phyloP scores from a whole-genome alignment of 2,797 vertebrate genomes.

The Cottoperca gobio region DNA sequence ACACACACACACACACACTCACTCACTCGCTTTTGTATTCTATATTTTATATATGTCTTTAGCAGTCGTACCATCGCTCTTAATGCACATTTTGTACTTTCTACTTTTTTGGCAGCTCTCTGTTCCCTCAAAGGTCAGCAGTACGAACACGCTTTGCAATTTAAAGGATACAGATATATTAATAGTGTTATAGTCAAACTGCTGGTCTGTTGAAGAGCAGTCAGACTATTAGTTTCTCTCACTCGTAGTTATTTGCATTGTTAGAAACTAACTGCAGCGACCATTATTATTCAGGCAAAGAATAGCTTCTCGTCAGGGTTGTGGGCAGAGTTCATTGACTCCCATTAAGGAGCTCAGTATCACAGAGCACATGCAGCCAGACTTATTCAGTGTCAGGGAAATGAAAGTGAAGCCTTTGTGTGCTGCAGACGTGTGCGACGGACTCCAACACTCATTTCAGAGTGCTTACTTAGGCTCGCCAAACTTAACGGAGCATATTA shows the following conservation, averaged over 20 bases:
- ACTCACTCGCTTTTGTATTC: too few relatives aligned
- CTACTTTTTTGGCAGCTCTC: too few relatives aligned
- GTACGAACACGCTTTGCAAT: too few relatives aligned
- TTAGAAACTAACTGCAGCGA: constrained; percentile 37
- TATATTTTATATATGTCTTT: too few relatives aligned
- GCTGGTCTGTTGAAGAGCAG: too few relatives aligned
- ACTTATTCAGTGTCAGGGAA: constrained; percentile 39
- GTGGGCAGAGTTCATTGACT: constrained; percentile 63
- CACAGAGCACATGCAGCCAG: constrained; percentile 43
- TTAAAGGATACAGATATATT: background rate
- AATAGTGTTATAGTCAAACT: constrained; percentile 17
- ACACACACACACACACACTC: too few relatives aligned
- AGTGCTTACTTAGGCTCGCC: constrained; percentile 58
- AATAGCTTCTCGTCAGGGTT: constrained; percentile 40
- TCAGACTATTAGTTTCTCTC: constrained; percentile 1
- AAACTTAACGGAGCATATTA: constrained; percentile 55
- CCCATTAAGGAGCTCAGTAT: constrained; percentile 62
- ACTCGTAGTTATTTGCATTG: constrained; percentile 42
- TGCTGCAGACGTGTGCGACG: constrained; percentile 33
- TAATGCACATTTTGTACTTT: too few relatives aligned
- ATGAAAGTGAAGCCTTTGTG: constrained; percentile 48
- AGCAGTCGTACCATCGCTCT: background rate
- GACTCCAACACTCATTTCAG: constrained; percentile 60
- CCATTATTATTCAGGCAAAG: constrained; percentile 36
- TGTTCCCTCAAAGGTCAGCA: too few relatives aligned